phyloP scores from a whole-genome alignment of 2,888 invertebrate species.

The Leptura quadrifasciata region DNA sequence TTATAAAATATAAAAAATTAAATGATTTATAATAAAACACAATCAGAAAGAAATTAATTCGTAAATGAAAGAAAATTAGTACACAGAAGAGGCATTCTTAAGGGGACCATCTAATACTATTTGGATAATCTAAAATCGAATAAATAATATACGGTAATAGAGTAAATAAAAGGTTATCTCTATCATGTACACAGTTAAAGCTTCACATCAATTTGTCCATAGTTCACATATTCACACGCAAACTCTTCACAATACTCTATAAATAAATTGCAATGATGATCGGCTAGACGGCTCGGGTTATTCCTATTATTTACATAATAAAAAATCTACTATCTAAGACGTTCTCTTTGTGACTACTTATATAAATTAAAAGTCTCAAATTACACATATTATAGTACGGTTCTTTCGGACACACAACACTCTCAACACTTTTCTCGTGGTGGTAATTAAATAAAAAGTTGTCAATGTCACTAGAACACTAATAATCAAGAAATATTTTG shows the following conservation, averaged over 20 bases:
- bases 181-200: slow-evolving; percentile 1
- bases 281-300: neutral
- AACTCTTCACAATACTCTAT: neutral
- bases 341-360: neutral
- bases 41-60: too few relatives aligned
- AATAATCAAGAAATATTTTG: slow-evolving; percentile 57
- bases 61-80: too few relatives aligned
- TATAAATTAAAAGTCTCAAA: slow-evolving; percentile 36
- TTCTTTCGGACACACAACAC: slow-evolving; percentile 36
- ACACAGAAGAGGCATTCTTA: too few relatives aligned
- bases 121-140: neutral
- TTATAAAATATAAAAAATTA: too few relatives aligned
- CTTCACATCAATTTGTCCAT: neutral
- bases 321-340: slow-evolving; percentile 26
- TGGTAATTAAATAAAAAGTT: slow-evolving; percentile 42
- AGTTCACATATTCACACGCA: slow-evolving; percentile 1
- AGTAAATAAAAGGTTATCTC: neutral
- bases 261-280: neutral
- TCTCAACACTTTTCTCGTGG: slow-evolving; percentile 20
- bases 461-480: slow-evolving; percentile 44
- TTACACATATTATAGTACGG: slow-evolving; percentile 40
- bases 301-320: slow-evolving; percentile 31
- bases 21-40: too few relatives aligned
- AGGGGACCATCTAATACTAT: neutral
- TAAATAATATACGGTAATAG: neutral